Evolutionary conservation across 2,113 vertebrate species (phyloP).

Genomic region (Junco hyemalis): DNA sequence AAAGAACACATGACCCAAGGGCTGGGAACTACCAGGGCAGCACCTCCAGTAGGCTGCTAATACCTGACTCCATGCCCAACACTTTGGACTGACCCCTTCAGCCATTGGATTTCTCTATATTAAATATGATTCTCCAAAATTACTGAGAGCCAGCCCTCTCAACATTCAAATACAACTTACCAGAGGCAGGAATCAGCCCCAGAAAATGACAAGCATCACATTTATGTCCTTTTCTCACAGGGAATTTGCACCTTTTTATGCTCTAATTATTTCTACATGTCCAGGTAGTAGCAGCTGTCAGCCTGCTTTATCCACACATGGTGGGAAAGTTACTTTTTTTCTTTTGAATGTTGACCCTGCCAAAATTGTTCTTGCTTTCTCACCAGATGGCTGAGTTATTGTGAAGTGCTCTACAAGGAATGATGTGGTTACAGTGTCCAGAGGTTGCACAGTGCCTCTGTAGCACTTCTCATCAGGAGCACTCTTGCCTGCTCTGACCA

Average conservation of each 20-base stretch:
- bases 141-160: not conserved
- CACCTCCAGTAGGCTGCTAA: not conserved
- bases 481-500: not conserved
- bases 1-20: not conserved
- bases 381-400: not conserved
- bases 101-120: not conserved
- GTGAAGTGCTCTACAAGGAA: not conserved
- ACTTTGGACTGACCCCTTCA: not conserved
- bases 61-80: not conserved
- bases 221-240: not conserved
- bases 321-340: not conserved
- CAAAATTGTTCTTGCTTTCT: not conserved
- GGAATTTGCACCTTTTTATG: conserved; percentile 19
- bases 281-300: conserved; percentile 21
- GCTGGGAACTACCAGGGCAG: not conserved
- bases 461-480: not conserved
- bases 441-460: not conserved
- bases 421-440: not conserved
- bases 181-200: not conserved
- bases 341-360: not conserved
- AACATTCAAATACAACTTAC: not conserved
- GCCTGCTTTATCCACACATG: not conserved
- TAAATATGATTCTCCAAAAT: not conserved
- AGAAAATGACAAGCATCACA: not conserved
- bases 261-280: not conserved